Conservation (phyloP, 1,140 invertebrate species). For the Tribolium castaneum region DNA sequence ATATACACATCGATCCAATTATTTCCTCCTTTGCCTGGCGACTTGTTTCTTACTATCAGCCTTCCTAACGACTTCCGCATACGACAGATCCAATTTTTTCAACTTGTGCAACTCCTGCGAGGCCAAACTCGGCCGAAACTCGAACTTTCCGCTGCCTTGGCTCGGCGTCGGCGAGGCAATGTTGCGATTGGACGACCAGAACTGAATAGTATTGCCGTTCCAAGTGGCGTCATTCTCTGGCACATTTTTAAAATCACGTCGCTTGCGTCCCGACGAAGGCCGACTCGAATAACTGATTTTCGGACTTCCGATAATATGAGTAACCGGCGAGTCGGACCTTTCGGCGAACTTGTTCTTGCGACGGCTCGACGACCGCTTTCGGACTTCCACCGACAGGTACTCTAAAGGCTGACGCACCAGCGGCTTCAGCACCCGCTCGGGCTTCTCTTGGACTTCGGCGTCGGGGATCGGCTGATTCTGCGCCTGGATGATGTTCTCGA, state of each 20-base stretch:
- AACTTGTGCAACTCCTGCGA: constrained; percentile 84
- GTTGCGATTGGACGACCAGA: constrained; percentile 69
- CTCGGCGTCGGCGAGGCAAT: constrained; percentile 67
- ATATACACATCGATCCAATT: constrained; percentile 25
- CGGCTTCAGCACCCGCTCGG: constrained; percentile 67
- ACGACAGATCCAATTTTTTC: constrained; percentile 82
- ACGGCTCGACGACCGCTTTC: constrained; percentile 72
- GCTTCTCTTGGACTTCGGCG: constrained; percentile 61
- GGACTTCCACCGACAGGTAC: constrained; percentile 71
- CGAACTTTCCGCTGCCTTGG: constrained; percentile 65
- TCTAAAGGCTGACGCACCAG: constrained; percentile 74
- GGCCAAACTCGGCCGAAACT: constrained; percentile 78
- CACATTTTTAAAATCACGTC: constrained; percentile 47
- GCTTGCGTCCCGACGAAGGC: constrained; percentile 67
- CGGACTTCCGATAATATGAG: constrained; percentile 67
- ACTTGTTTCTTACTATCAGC: constrained; percentile 67
- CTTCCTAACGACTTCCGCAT: constrained; percentile 82
- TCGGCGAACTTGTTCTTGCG: constrained; percentile 72
- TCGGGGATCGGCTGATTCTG: constrained; percentile 66
- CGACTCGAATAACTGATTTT: constrained; percentile 70
- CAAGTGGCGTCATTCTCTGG: constrained; percentile 63
- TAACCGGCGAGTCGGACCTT: constrained; percentile 72
- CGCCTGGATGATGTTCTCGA: constrained; percentile 62
- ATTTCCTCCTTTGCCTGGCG: constrained; percentile 52
- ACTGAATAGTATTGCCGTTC: constrained; percentile 75